Conservation (phyloP, 1,140 invertebrate genomes). For the Zaprionus lachaisei region DNA sequence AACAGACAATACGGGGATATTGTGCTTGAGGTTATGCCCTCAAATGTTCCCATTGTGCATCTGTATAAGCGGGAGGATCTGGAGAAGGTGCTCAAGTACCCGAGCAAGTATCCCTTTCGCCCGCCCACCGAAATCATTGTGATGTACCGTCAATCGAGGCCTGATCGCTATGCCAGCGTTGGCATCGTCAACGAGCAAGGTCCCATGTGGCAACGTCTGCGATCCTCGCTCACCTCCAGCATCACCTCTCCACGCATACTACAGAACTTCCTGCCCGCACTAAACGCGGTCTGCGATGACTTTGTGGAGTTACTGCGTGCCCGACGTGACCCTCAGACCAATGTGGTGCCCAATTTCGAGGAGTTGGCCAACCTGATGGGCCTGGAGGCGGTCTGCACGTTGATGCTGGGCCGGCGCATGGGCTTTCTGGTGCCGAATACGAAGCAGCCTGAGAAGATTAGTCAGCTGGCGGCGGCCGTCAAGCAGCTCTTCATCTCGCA, state of each 20-base stretch:
- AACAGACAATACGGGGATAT: constrained; percentile 90
- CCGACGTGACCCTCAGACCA: constrained; percentile 85
- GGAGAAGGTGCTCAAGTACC: constrained; percentile 90
- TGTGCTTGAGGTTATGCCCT: constrained; percentile 90
- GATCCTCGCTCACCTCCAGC: constrained; percentile 90
- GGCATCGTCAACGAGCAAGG: constrained; percentile 95
- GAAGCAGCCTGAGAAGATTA: constrained; percentile 85
- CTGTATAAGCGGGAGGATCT: constrained; percentile 91
- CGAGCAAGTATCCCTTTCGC: constrained; percentile 90
- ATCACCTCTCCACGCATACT: constrained; percentile 92
- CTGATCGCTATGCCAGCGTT: constrained; percentile 91
- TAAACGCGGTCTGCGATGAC: constrained; percentile 92
- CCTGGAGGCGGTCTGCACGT: constrained; percentile 91
- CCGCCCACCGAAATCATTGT: constrained; percentile 93
- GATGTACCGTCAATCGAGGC: constrained; percentile 89
- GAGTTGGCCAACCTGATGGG: constrained; percentile 91
- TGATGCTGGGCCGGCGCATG: constrained; percentile 91
- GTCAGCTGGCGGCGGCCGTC: constrained; percentile 88
- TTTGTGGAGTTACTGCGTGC: constrained; percentile 89
- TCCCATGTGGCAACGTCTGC: constrained; percentile 91
- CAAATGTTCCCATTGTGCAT: constrained; percentile 91
- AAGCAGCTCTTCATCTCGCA: constrained; percentile 91
- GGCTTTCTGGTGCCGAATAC: constrained; percentile 89
- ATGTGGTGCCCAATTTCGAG: constrained; percentile 88
- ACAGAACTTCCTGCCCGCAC: constrained; percentile 90